Evolutionary conservation across 2,888 invertebrate genomes (phyloP), one percentile per base, ranked within the genome.

Genomic region (Mechanitis mazaeus): DNA sequence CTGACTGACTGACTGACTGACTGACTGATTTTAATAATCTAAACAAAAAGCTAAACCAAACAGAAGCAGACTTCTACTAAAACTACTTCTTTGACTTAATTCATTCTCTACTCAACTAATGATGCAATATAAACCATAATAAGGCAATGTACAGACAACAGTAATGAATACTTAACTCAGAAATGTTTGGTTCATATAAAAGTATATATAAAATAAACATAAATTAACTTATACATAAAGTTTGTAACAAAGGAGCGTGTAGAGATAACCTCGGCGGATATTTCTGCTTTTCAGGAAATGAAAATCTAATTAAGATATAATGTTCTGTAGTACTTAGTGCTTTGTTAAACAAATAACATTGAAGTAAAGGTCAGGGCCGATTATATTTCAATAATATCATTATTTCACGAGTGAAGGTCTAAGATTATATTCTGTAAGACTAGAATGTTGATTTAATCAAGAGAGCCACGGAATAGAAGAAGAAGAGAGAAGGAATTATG

Each of bases 251-350:
- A 12, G n/a, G 28, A 20, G n/a, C 47, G 28, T 47, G 47, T 28
- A 5, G 7, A 38, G 7, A 20, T 28, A 47, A 47, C 47, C 47
- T 47, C 20, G 47, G 20, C 12, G n/a, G 4, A 9, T 42, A 6
- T 42, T 3, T 42, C 42, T 42, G 42, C 9, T 50, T 50, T 50
- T 50, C 50, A 50, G 50, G 50, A 50, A 50, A 50, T 50, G 31
- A 31, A 50, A 50, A 28, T 20, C 4, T 50, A 9, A 31, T 50
- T 28, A 28, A 28, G 12, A 28, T 50, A 28, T 5, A 12, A 20
- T 50, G 50, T 50, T 50, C 20, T 3, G 50, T 50, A 31, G 28
- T 50, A 31, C 47, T 20, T 20, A 20, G 20, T 20, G 46, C 20
- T 47, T 47, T 31, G 50, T 50, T 50, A 31, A 7, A 20, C 20